phyloP scores from a whole-genome alignment of 2,888 invertebrate genomes.

The Scaeva pyrastri region DNA sequence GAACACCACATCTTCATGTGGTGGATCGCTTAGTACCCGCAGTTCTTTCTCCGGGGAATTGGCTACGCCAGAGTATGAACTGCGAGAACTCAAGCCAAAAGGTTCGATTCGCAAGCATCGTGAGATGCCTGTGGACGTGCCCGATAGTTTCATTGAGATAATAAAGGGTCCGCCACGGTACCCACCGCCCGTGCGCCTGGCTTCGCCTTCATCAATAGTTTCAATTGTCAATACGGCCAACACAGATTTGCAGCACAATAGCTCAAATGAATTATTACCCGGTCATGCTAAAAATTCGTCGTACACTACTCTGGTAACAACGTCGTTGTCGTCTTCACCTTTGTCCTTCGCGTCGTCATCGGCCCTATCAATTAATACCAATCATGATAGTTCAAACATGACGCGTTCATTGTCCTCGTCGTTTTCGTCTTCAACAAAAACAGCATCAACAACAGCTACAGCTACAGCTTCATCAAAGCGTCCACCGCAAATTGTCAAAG shows the following conservation, averaged over 20 bases:
- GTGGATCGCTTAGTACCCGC: constrained; percentile 79
- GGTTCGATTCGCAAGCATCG: constrained; percentile 82
- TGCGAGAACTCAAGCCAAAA: constrained; percentile 77
- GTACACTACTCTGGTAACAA: constrained; percentile 62
- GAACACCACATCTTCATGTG: constrained; percentile 73
- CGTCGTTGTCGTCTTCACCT: constrained; percentile 69
- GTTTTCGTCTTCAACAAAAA: constrained; percentile 62
- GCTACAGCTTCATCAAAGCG: constrained; percentile 73
- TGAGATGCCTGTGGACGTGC: constrained; percentile 94
- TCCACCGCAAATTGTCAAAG: constrained; percentile 78
- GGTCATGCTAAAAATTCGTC: constrained; percentile 63
- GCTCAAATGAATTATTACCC: constrained; percentile 61
- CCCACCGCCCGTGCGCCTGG: constrained; percentile 85
- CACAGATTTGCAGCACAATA: constrained; percentile 78
- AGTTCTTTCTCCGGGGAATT: constrained; percentile 79
- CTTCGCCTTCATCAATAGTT: constrained; percentile 81
- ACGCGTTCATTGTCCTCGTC: constrained; percentile 70
- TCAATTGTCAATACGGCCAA: constrained; percentile 81
- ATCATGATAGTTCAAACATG: constrained; percentile 62
- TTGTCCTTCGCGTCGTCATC: constrained; percentile 66
- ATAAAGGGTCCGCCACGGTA: constrained; percentile 90
- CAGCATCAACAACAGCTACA: constrained; percentile 58
- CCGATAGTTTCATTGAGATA: constrained; percentile 93
- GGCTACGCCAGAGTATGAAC: constrained; percentile 82
- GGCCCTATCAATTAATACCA: constrained; percentile 57